phyloP scores from a whole-genome alignment of 2,888 invertebrate genomes.

The Carcina quercana region DNA sequence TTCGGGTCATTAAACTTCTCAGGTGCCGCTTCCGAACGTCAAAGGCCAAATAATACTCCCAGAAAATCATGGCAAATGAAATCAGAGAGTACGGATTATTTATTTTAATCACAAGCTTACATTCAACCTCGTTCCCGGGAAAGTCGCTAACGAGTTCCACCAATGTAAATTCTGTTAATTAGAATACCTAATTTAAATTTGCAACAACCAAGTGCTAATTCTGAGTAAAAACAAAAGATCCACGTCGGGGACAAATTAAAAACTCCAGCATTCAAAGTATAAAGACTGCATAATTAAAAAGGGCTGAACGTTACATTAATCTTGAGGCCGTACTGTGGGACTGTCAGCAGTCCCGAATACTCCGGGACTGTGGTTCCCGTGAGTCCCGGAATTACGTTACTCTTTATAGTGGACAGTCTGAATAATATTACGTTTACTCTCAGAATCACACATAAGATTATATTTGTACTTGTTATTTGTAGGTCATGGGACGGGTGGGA shows the following conservation, averaged over 20 bases:
- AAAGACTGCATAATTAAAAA: slow-evolving; percentile 52
- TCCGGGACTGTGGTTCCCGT: no score
- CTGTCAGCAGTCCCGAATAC: no score
- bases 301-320: slow-evolving; percentile 45
- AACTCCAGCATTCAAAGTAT: slow-evolving; percentile 23
- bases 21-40: not conserved
- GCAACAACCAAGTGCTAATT: slow-evolving; percentile 16
- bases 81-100: not conserved
- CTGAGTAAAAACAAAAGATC: slow-evolving; percentile 17
- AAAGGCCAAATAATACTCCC: not conserved
- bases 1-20: slow-evolving; percentile 11
- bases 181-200: not conserved
- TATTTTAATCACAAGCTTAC: not conserved
- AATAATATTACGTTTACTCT: no score
- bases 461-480: no score
- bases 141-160: not conserved
- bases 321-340: no score
- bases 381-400: no score
- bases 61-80: not conserved
- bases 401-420: no score
- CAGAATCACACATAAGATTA: no score
- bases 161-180: not conserved
- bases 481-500: no score
- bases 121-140: not conserved
- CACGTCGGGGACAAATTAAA: slow-evolving; percentile 28